These are phyloP conservation scores for Idaea biselata DNA, from an alignment of 2,888 invertebrate species.

Conservation along the genomic window DNA sequence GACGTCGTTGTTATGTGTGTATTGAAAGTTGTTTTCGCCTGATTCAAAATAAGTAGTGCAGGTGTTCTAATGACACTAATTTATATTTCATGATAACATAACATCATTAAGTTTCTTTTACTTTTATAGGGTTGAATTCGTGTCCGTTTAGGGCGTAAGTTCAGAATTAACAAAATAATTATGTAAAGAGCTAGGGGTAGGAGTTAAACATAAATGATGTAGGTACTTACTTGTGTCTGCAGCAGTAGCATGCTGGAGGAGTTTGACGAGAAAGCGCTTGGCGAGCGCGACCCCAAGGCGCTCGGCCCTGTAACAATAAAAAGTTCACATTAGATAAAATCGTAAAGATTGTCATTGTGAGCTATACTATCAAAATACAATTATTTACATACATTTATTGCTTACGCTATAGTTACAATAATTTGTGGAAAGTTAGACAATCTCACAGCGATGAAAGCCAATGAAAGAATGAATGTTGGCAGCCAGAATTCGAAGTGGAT, in stretches of 20 bases:
- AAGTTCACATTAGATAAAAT: slow-evolving; percentile 16
- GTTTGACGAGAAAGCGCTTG: slow-evolving; percentile 79
- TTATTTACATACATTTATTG: not conserved
- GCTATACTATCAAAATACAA: not conserved
- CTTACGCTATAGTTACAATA: not conserved
- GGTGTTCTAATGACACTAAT: slow-evolving; percentile 47
- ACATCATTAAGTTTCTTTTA: not conserved
- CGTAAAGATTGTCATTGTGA: not conserved
- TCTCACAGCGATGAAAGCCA: slow-evolving; percentile 41
- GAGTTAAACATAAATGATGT: not conserved
- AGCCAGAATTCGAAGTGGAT: slow-evolving; percentile 49
- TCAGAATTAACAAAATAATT: not conserved
- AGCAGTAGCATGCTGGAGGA: slow-evolving; percentile 95
- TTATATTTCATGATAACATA: slow-evolving; percentile 16
- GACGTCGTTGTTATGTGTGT: slow-evolving; percentile 24
- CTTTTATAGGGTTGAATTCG: not conserved
- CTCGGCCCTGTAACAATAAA: slow-evolving; percentile 77
- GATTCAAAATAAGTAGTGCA: slow-evolving; percentile 38
- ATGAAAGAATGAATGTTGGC: slow-evolving; percentile 52
- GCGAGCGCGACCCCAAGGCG: slow-evolving; percentile 79
- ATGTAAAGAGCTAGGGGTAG: not conserved
- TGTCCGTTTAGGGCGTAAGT: not conserved
- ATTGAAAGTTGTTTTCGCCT: slow-evolving; percentile 32
- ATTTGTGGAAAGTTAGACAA: slow-evolving; percentile 20
- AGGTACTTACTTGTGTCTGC: slow-evolving; percentile 90